A percentile compares a stretch with the other conserved stretches of the same genome.
Conservation (phyloP, 2,113 vertebrate genomes). For the Petrocephalus zakoni region DNA sequence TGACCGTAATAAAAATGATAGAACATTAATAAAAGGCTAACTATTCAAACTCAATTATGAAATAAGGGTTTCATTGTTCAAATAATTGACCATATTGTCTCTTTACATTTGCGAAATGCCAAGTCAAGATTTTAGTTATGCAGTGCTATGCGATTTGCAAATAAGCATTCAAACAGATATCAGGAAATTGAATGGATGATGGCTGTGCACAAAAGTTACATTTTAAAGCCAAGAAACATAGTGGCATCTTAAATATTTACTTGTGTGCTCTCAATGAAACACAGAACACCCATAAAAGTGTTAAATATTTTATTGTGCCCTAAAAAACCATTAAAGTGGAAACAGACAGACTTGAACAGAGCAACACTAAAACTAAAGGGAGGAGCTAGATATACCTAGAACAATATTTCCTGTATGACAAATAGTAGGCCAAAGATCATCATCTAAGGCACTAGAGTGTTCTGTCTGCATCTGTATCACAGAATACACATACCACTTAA, state of each 20-base stretch:
- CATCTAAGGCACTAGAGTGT: background rate
- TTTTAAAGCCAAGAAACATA: background rate
- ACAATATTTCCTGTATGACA: background rate
- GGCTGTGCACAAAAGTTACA: background rate
- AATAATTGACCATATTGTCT: background rate
- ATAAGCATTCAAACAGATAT: background rate
- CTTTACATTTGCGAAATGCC: background rate
- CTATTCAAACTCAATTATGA: background rate
- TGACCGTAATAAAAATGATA: background rate
- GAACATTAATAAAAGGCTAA: background rate
- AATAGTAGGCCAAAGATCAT: background rate
- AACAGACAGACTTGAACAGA: slow-evolving; percentile 17
- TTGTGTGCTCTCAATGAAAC: slow-evolving; percentile 15
- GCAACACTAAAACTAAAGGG: background rate
- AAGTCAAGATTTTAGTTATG: background rate
- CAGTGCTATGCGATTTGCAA: background rate
- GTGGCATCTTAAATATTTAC: slow-evolving; percentile 43
- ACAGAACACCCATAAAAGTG: slow-evolving; percentile 51
- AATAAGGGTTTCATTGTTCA: background rate
- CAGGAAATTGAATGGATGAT: background rate
- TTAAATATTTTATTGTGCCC: slow-evolving; percentile 49
- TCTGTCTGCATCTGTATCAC: background rate
- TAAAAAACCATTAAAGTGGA: slow-evolving; percentile 15
- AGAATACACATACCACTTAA: background rate
- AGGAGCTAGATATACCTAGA: background rate